These are phyloP conservation scores for Brienomyrus longianalis DNA, from an alignment of 2,113 vertebrate species.

Conservation along the genomic window DNA sequence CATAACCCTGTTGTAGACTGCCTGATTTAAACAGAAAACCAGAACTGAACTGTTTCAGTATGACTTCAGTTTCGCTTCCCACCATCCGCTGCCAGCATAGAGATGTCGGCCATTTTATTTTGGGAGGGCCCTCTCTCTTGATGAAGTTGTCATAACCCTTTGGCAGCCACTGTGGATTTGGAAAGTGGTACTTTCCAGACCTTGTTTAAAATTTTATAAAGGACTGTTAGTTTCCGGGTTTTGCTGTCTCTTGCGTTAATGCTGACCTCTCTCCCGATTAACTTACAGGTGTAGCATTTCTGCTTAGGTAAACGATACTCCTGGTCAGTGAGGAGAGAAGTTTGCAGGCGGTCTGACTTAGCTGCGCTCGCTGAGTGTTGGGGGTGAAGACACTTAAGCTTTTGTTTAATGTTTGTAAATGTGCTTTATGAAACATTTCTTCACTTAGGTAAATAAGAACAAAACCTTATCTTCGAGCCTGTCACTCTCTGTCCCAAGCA, in stretches of 20 bases:
- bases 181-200: background rate
- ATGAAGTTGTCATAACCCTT: background rate
- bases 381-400: background rate
- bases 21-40: background rate
- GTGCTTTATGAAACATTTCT: background rate
- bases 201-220: background rate
- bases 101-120: background rate
- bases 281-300: conserved; percentile 23
- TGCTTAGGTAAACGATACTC: conserved; percentile 9
- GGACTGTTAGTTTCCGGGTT: background rate
- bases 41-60: background rate
- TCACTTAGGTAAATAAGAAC: background rate
- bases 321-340: background rate
- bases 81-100: background rate
- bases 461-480: background rate
- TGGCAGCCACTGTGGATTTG: background rate
- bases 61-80: background rate
- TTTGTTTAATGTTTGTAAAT: background rate
- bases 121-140: background rate
- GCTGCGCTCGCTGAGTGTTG: background rate
- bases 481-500: background rate
- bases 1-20: background rate
- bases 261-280: conserved; percentile 6
- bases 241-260: background rate
- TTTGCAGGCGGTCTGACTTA: background rate